Evolutionary conservation across 2,113 vertebrate genomes (phyloP).

Genomic region (Nesogale talazaci): DNA sequence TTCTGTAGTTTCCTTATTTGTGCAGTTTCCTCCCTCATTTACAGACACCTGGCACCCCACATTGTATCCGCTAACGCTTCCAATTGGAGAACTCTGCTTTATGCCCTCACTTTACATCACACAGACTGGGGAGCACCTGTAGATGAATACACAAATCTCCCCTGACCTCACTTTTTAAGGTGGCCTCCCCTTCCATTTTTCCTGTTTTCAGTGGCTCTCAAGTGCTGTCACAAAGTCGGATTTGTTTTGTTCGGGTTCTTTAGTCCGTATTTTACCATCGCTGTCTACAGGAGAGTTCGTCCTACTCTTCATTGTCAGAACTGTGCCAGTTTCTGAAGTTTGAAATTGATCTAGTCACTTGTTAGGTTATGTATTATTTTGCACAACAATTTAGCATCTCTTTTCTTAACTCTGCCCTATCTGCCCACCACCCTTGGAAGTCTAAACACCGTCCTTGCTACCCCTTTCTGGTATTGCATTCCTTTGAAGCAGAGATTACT

Average conservation of each 20-base stretch:
- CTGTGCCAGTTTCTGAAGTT: neutral
- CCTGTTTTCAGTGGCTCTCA: neutral
- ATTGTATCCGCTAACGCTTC: neutral
- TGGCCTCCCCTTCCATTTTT: neutral
- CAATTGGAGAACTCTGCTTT: neutral
- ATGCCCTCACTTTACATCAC: neutral
- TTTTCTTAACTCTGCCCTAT: neutral
- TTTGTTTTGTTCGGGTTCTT: neutral
- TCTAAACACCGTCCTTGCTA: neutral
- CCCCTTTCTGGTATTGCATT: conserved; percentile 14
- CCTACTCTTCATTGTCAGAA: too few relatives aligned
- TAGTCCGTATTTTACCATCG: too few relatives aligned
- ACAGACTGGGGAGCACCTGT: neutral
- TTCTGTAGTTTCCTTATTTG: neutral
- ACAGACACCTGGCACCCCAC: neutral
- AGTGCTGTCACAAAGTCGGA: neutral
- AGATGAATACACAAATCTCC: neutral
- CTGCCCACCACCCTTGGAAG: neutral
- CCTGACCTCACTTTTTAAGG: neutral
- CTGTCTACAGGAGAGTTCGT: too few relatives aligned
- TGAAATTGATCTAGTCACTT: neutral
- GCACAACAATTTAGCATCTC: conserved; percentile 13
- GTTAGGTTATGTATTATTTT: conserved; percentile 11
- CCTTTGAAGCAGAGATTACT: neutral
- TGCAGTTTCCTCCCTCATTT: neutral